Evolutionary conservation across 2,888 invertebrate species (phyloP).

Genomic region (Noctuana brunneofusca): DNA sequence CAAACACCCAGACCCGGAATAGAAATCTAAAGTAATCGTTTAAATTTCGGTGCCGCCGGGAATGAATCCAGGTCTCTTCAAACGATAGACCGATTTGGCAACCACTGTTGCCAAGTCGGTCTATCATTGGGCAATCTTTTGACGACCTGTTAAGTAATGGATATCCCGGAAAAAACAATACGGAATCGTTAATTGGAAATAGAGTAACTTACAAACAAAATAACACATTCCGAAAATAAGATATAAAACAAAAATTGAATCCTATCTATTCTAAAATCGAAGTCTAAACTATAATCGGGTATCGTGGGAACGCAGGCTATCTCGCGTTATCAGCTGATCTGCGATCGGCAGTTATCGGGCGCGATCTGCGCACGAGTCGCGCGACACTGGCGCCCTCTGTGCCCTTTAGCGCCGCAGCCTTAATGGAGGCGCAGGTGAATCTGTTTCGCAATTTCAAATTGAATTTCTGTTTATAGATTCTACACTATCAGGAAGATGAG

Average conservation of each 20-base stretch:
- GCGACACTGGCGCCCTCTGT: slow-evolving; percentile 38
- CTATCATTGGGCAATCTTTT: too few relatives aligned
- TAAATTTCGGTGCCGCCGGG: too few relatives aligned
- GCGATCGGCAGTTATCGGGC: slow-evolving; percentile 51
- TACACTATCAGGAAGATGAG: background rate
- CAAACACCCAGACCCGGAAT: too few relatives aligned
- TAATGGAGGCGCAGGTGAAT: slow-evolving; percentile 26
- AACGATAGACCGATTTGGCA: too few relatives aligned
- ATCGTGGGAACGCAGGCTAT: slow-evolving; percentile 29
- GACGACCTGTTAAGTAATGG: too few relatives aligned
- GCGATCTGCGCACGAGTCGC: slow-evolving; percentile 45
- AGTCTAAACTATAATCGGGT: slow-evolving; percentile 1
- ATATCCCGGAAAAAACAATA: too few relatives aligned
- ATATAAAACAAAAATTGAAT: background rate
- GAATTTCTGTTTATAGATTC: slow-evolving; percentile 21
- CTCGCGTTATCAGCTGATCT: slow-evolving; percentile 25
- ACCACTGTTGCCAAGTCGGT: too few relatives aligned
- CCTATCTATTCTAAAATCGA: slow-evolving; percentile 6
- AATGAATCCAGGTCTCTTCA: too few relatives aligned
- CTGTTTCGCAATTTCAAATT: slow-evolving; percentile 24
- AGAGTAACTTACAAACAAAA: background rate
- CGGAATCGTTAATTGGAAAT: too few relatives aligned
- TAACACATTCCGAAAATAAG: background rate
- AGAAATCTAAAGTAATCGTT: too few relatives aligned
- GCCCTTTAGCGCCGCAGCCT: slow-evolving; percentile 33